Conservation (phyloP, 2,888 invertebrate genomes). For the Diplazon laetatorius region DNA sequence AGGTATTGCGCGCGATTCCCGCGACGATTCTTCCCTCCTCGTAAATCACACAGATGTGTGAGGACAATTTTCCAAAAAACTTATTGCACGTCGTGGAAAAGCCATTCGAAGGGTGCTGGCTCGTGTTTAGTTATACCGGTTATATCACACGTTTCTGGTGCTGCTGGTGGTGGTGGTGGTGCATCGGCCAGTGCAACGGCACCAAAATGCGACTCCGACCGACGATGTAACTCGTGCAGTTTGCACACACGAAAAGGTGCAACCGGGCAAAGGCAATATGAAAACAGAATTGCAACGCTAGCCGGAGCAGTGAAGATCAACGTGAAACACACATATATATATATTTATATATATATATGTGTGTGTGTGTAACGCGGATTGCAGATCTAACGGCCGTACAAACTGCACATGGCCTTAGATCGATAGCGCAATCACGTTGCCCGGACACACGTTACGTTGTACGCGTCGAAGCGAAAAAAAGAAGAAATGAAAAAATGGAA, state of each 20-base stretch:
- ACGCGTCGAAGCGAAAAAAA: constrained; percentile 52
- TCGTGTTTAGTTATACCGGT: neutral
- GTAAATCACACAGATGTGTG: constrained; percentile 51
- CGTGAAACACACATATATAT: neutral
- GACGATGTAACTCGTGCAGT: constrained; percentile 37
- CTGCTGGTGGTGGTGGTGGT: neutral
- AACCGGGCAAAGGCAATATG: constrained; percentile 29
- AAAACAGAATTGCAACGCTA: neutral
- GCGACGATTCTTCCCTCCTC: constrained; percentile 52
- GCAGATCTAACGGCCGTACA: constrained; percentile 36
- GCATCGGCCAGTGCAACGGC: constrained; percentile 13
- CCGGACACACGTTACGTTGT: constrained; percentile 61
- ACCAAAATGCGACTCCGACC: constrained; percentile 2
- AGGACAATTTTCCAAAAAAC: constrained; percentile 58
- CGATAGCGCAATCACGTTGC: constrained; percentile 74
- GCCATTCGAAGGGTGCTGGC: constrained; percentile 46
- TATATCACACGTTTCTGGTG: neutral
- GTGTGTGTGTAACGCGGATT: neutral
- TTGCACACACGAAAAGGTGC: constrained; percentile 33
- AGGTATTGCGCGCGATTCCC: constrained; percentile 30
- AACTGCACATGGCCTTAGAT: constrained; percentile 59
- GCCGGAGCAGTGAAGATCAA: constrained; percentile 14
- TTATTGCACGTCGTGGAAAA: constrained; percentile 60
- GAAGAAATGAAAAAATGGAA: no score
- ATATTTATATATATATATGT: constrained; percentile 1